A percentile compares a stretch with the other conserved stretches of the same genome.
phyloP scores from a whole-genome alignment of 1,140 invertebrate genomes.

The Tetraneura akinire region DNA sequence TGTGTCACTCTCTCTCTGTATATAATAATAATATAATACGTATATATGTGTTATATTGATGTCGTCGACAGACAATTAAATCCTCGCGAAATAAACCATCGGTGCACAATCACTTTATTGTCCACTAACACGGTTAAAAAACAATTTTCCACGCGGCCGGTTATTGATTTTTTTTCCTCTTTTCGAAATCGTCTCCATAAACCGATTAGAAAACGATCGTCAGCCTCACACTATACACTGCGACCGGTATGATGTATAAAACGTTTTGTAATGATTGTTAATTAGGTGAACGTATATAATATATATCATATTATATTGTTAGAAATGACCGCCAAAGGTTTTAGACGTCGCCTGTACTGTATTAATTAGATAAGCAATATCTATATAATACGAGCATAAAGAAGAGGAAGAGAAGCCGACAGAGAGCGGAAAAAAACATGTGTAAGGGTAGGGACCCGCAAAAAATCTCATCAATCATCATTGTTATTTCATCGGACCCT shows the following conservation, averaged over 20 bases:
- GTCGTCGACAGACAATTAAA: constrained; percentile 46
- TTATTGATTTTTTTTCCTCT: constrained; percentile 36
- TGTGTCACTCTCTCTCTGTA: constrained; percentile 15
- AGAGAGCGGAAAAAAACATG: not conserved
- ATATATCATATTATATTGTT: not conserved
- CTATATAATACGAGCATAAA: too few species aligned
- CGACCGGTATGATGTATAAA: not conserved
- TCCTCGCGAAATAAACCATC: constrained; percentile 20
- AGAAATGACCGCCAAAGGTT: constrained; percentile 33
- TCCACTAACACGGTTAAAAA: constrained; percentile 48
- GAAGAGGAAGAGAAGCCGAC: not conserved
- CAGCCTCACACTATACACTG: not conserved
- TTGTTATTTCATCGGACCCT: constrained; percentile 47
- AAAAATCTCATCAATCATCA: constrained; percentile 47
- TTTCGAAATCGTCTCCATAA: constrained; percentile 10
- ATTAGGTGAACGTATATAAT: not conserved
- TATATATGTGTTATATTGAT: constrained; percentile 15
- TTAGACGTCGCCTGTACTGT: not conserved
- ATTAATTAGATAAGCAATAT: constrained; percentile 39
- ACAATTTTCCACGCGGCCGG: constrained; percentile 47
- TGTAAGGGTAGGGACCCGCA: constrained; percentile 42
- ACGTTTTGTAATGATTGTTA: constrained; percentile 47
- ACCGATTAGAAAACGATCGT: constrained; percentile 19
- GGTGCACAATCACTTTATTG: constrained; percentile 36
- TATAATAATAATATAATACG: not conserved